These are phyloP conservation scores for Bos indicus DNA, from an alignment of 2,113 vertebrate species.

Conservation along the genomic window DNA sequence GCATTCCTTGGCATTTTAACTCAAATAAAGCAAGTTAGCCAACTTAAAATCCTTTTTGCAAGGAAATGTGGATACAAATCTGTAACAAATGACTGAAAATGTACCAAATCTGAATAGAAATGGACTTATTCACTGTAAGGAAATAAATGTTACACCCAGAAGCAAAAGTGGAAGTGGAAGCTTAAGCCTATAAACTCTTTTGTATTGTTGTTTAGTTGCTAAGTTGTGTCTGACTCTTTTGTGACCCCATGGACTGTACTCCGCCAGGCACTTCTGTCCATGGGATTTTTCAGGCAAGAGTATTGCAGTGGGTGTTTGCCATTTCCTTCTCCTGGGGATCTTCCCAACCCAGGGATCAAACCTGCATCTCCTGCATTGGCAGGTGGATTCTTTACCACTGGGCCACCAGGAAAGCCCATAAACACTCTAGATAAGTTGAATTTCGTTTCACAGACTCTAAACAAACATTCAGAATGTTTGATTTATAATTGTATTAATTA, in stretches of 20 bases:
- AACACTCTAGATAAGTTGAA: not conserved
- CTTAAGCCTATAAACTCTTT: not conserved
- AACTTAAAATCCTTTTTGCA: not conserved
- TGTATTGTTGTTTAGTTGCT: not conserved
- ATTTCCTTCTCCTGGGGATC: not conserved
- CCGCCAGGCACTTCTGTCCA: not conserved
- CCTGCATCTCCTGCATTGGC: not conserved
- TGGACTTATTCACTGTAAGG: not conserved
- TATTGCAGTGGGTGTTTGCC: not conserved
- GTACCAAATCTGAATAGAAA: not conserved
- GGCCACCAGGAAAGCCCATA: not conserved
- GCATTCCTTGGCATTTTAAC: not conserved
- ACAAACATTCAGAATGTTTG: not conserved
- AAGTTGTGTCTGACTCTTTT: not conserved
- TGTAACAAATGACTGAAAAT: not conserved
- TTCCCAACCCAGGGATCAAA: not conserved
- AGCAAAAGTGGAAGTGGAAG: conserved; percentile 3
- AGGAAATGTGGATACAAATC: not conserved
- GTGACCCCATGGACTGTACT: not conserved
- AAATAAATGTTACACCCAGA: not conserved
- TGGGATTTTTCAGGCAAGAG: not conserved
- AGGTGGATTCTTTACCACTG: not conserved
- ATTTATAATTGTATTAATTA: not conserved
- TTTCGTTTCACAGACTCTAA: not conserved
- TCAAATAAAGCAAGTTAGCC: not conserved